Conservation (phyloP, 2,797 vertebrate species). For the Valencia hispanica region DNA sequence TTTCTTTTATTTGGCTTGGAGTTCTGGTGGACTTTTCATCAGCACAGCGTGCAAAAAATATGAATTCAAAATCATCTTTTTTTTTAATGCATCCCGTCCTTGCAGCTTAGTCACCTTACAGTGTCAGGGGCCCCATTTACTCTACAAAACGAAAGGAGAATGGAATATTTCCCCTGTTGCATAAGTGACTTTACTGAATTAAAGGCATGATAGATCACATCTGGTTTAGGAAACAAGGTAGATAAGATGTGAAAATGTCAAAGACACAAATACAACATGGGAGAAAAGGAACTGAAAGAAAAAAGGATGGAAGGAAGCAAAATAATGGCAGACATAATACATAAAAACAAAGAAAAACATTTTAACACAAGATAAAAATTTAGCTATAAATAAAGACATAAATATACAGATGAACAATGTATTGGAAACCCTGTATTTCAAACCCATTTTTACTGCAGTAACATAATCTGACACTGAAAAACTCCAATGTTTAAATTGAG, state of each 20-base stretch:
- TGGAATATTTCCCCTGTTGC: neutral
- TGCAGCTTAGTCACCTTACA: neutral
- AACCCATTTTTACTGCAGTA: neutral
- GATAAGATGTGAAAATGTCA: neutral
- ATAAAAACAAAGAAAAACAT: neutral
- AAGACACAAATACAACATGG: neutral
- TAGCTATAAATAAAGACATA: neutral
- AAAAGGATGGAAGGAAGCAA: neutral
- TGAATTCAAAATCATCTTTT: neutral
- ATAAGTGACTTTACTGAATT: neutral
- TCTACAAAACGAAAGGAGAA: neutral
- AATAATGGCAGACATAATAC: too few species aligned
- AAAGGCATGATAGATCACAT: neutral
- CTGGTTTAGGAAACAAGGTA: neutral
- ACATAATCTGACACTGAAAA: neutral
- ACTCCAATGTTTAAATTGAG: neutral
- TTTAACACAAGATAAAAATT: neutral
- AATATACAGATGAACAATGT: neutral
- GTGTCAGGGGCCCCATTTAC: neutral
- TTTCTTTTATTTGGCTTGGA: slow-evolving; percentile 44
- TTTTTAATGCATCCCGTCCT: neutral
- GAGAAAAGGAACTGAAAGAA: neutral
- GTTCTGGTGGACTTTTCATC: slow-evolving; percentile 31
- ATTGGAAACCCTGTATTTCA: neutral
- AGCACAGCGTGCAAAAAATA: slow-evolving; percentile 12